These are phyloP conservation scores for Pteronura brasiliensis DNA, from an alignment of 2,113 vertebrate species.

Conservation along the genomic window DNA sequence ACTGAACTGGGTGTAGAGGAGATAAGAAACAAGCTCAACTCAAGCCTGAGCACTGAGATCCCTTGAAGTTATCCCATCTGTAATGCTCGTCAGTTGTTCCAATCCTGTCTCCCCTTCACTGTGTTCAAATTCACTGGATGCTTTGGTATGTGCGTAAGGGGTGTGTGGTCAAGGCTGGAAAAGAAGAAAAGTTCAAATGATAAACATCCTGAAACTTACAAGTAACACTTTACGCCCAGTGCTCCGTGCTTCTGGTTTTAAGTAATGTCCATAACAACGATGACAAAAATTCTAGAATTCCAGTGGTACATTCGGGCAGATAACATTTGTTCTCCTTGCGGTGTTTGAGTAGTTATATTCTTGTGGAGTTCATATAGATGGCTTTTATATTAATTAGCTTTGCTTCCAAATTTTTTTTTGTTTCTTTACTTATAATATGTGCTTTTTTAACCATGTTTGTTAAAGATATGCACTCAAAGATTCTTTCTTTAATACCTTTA, in stretches of 20 bases:
- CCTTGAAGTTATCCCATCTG: neutral
- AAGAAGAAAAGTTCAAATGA: neutral
- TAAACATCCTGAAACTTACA: neutral
- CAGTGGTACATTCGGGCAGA: slow-evolving; percentile 22
- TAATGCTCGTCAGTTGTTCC: neutral
- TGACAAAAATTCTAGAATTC: slow-evolving; percentile 26
- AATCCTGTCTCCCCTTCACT: neutral
- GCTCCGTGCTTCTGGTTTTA: neutral
- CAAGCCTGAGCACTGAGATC: neutral
- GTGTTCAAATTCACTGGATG: neutral
- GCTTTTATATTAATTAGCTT: slow-evolving; percentile 86
- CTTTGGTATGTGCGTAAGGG: neutral
- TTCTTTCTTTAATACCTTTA: slow-evolving; percentile 82
- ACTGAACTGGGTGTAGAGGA: neutral
- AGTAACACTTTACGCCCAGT: neutral
- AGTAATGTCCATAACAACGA: neutral
- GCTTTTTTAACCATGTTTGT: slow-evolving; percentile 87
- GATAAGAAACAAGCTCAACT: neutral
- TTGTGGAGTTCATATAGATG: slow-evolving; percentile 66
- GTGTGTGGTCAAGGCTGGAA: neutral
- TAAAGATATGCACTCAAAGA: slow-evolving; percentile 80
- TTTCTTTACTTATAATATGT: slow-evolving; percentile 83
- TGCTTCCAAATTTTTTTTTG: slow-evolving; percentile 78
- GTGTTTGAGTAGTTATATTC: slow-evolving; percentile 62
- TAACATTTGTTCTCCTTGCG: slow-evolving; percentile 62